phyloP scores from a whole-genome alignment of 2,113 vertebrate genomes.

The Pygoscelis adeliae region DNA sequence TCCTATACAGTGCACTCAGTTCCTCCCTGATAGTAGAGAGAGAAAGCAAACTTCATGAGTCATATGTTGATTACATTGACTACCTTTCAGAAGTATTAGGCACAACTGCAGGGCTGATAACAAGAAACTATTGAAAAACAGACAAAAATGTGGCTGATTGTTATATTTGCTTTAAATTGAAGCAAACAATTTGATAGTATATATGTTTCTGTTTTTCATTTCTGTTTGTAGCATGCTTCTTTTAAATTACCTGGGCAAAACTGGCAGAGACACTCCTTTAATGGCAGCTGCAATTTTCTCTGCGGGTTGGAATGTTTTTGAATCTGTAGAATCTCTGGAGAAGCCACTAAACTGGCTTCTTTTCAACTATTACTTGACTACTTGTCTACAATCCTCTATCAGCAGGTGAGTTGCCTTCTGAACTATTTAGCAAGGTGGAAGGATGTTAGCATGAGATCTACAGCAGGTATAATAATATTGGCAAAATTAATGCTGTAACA shows the following conservation, averaged over 20 bases:
- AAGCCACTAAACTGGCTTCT: constrained; percentile 96
- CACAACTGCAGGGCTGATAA: background rate
- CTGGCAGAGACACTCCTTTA: constrained; percentile 88
- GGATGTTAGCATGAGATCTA: constrained; percentile 4
- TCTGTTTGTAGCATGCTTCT: constrained; percentile 90
- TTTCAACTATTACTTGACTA: constrained; percentile 99
- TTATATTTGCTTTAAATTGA: background rate
- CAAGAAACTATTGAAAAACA: background rate
- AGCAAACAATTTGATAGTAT: constrained; percentile 1
- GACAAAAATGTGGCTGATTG: background rate
- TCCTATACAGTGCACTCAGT: background rate
- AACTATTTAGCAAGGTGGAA: constrained; percentile 1
- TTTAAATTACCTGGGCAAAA: constrained; percentile 93
- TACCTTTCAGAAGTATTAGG: background rate
- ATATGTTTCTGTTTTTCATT: constrained; percentile 37
- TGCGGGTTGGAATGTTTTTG: constrained; percentile 96
- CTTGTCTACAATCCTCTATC: constrained; percentile 93
- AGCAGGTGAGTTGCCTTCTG: constrained; percentile 85
- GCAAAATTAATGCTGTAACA: background rate
- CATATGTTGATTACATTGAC: background rate
- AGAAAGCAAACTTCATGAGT: background rate
- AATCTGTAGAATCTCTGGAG: constrained; percentile 91
- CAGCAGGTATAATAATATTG: background rate
- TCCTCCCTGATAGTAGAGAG: background rate
- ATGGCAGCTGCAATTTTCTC: constrained; percentile 94